Evolutionary conservation across 2,113 vertebrate species (phyloP), one percentile per base, ranked within the genome.

Genomic region (Calidris pugnax): DNA sequence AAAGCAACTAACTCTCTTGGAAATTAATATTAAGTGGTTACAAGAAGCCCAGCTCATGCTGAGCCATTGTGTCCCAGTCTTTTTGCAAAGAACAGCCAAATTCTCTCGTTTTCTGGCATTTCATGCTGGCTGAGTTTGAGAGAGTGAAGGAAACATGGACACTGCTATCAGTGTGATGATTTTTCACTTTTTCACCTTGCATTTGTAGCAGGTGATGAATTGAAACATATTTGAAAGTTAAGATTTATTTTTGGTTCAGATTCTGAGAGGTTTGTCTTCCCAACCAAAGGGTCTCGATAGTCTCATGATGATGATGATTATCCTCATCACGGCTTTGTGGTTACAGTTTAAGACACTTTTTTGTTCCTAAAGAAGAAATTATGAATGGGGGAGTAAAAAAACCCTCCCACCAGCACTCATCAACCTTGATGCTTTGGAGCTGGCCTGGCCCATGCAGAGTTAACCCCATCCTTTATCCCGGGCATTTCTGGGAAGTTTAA

Each of bases 61-160:
- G 75, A 45, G 10, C 77, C 13, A 7, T 8, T 32, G 41, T 4
- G 3, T 57, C 50, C 43, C 0, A 0, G 2, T 18, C 14, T 33
- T 50, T 75, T 21, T 23, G 18, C 35, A 51, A 57, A 69, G 32
- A 74, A 67, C 1, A 1, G 41, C 27, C 48, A 68, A n/a, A 80
- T 45, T 22, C 47, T 60, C 48, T 21, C 37, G 9, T 39, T 75
- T 80, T 71, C 63, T 47, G 43, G 47, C 37, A 32, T 47, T 64
- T 68, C 12, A 12, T 6, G 5, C 33, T 15, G 35, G 32, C 60
- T 28, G 41, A 37, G 47, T 37, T 62, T 74, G 41, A 41, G 67
- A 7, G 3, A 5, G 24, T 4, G 41, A 69, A 75, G 30, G 24
- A 57, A 51, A 35, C 37, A 4, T 10, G 32, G 41, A 30, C 8